A percentile compares a stretch with the other conserved stretches of the same genome.
phyloP scores from a whole-genome alignment of 1,140 invertebrate species.

The Aphaenogaster ashmeadi region DNA sequence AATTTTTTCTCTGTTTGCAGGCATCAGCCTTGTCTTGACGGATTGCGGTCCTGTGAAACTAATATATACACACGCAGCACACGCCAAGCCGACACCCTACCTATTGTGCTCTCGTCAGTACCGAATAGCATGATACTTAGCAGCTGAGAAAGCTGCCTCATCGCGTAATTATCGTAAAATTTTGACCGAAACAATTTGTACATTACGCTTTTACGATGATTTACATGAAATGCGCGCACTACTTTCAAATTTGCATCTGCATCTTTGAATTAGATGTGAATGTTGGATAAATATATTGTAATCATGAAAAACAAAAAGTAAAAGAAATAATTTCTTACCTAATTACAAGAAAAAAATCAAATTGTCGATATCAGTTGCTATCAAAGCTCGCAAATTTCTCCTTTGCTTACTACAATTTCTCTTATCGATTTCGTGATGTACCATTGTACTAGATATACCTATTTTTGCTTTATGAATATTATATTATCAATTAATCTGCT shows the following conservation, averaged over 20 bases:
- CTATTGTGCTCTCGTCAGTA: slow-evolving; percentile 39
- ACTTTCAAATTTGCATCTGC: slow-evolving; percentile 15
- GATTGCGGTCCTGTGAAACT: slow-evolving; percentile 87
- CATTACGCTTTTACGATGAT: slow-evolving; percentile 2
- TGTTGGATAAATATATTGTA: background rate
- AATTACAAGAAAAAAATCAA: background rate
- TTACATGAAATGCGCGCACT: background rate
- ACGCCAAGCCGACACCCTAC: slow-evolving; percentile 83
- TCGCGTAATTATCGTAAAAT: background rate
- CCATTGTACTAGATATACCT: background rate
- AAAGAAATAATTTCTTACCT: slow-evolving; percentile 9
- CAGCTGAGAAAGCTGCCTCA: background rate
- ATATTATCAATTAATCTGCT: slow-evolving; percentile 28
- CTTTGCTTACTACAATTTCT: background rate
- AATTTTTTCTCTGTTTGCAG: slow-evolving; percentile 79
- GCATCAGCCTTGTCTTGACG: slow-evolving; percentile 83
- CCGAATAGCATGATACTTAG: slow-evolving; percentile 18
- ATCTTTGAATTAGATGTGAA: slow-evolving; percentile 10
- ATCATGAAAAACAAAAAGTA: background rate
- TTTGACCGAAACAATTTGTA: background rate
- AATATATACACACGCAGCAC: slow-evolving; percentile 88
- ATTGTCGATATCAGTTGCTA: background rate
- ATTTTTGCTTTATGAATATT: slow-evolving; percentile 10
- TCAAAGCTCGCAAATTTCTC: background rate
- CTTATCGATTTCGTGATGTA: background rate